phyloP scores from a whole-genome alignment of 1,140 invertebrate genomes.

The Gonatopus flavifemur region DNA sequence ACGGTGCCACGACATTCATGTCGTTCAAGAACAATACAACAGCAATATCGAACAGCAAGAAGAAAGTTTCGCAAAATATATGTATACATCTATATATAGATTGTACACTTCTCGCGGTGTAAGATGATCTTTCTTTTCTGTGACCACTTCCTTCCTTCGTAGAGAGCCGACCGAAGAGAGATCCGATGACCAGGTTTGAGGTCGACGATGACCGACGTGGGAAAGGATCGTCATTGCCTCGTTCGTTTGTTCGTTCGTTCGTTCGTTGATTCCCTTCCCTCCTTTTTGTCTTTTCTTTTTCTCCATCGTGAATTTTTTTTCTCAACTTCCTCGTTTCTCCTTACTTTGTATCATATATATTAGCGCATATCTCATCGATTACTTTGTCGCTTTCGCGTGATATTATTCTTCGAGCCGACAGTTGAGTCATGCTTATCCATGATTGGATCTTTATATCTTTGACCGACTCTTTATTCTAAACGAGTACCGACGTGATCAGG shows the following conservation, averaged over 20 bases:
- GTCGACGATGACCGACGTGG: conserved; percentile 56
- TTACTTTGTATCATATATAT: conserved; percentile 1
- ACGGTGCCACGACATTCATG: no score
- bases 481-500: no score
- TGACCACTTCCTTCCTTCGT: conserved; percentile 57
- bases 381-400: no score
- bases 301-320: conserved; percentile 8
- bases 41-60: conserved; percentile 26
- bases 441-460: no score
- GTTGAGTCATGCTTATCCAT: no score
- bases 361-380: background rate
- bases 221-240: conserved; percentile 50
- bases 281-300: conserved; percentile 6
- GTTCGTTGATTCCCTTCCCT: conserved; percentile 2
- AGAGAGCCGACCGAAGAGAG: conserved; percentile 32
- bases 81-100: no score
- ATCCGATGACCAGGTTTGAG: conserved; percentile 59
- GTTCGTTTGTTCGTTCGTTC: conserved; percentile 23
- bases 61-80: conserved; percentile 44
- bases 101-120: conserved; percentile 39
- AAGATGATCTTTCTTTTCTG: conserved; percentile 53
- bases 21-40: no score
- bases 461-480: no score
- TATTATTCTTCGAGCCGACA: no score
- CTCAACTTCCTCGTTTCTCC: conserved; percentile 16